phyloP scores from a whole-genome alignment of 1,140 invertebrate species.

The Maconellicoccus hirsutus region DNA sequence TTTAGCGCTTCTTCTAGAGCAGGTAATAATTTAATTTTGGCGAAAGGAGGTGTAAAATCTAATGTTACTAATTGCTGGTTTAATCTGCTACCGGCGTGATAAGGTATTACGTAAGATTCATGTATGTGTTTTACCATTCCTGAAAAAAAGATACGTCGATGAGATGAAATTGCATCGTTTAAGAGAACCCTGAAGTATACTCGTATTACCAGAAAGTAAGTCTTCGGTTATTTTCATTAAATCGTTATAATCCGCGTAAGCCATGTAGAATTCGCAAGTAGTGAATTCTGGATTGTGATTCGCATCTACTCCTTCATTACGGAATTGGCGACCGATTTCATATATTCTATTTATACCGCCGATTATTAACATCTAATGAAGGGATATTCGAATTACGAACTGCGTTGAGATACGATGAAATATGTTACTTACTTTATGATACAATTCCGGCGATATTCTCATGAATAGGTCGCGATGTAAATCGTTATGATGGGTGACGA shows the following conservation, averaged over 20 bases:
- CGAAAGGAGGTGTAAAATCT: slow-evolving; percentile 97
- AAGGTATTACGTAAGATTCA: slow-evolving; percentile 63
- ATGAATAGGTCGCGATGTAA: slow-evolving; percentile 93
- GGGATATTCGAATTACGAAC: too few species aligned
- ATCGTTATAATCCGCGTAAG: slow-evolving; percentile 98
- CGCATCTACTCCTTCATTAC: slow-evolving; percentile 97
- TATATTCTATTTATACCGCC: slow-evolving; percentile 95
- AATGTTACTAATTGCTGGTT: slow-evolving; percentile 65
- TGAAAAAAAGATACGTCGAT: slow-evolving; percentile 28
- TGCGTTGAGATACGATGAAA: slow-evolving; percentile 7
- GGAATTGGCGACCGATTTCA: slow-evolving; percentile 94
- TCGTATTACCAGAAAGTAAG: slow-evolving; percentile 72
- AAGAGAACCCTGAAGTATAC: background rate
- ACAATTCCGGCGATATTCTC: slow-evolving; percentile 95
- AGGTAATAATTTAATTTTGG: slow-evolving; percentile 77
- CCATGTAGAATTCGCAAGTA: slow-evolving; percentile 99
- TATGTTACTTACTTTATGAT: slow-evolving; percentile 73
- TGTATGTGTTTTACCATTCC: slow-evolving; percentile 57
- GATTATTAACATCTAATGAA: slow-evolving; percentile 75
- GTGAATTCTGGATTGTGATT: slow-evolving; percentile 99
- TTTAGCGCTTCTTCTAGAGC: slow-evolving; percentile 74
- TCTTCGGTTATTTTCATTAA: slow-evolving; percentile 85
- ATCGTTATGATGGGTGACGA: slow-evolving; percentile 98
- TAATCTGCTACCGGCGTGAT: slow-evolving; percentile 86
- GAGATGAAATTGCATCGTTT: too few species aligned